Base-by-base conservation (phyloP, 2,797 vertebrate genomes). In the Rachycentron canadum region DNA sequence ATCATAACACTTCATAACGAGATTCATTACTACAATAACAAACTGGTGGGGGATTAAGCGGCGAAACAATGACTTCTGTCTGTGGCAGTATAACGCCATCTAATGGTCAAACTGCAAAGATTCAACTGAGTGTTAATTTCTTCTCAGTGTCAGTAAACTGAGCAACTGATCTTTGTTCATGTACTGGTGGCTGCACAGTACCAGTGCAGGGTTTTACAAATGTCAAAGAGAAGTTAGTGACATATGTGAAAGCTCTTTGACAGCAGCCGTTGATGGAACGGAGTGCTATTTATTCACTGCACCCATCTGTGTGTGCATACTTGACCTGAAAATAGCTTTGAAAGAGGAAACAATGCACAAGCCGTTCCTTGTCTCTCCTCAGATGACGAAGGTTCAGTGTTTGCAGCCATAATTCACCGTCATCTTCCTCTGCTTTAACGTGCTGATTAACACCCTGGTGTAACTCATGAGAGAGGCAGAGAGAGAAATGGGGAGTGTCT, bases 21-120 rank as follows among this genome's bases (percentile, higher is more conserved):
- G n/a, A n/a, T n/a, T 9, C 7, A 49, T 13, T 49, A 21, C 11
- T 47, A 25, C 2, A 43, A 56, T 25, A 68, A 23, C 9, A 38
- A 78, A 69, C 21, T 23, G 3, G 3, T 3, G 26, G 10, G 3
- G 63, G 4, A 12, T 30, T 34, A 7, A 41, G 9, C 25, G 1
- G 16, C 19, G 2, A 43, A 7, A 11, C 11, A 8, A 13, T 40
- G 19, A 28, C 2, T 21, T 49, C 2, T 9, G 60, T 53, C 1
- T 67, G 38, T 70, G 43, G 60, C 72, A 64, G 32, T 3, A 17
- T 14, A 76, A 17, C 69, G 17, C 87, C 90, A 88, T 72, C 88
- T 91, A 59, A 38, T 76, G 90, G 74, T 58, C 5, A 63, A 6
- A 10, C 4, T 58, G 26, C 3, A 57, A 41, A 38, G 32, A 38